Conservation (phyloP, 1,140 invertebrate genomes). For the Nylanderia fulva region DNA sequence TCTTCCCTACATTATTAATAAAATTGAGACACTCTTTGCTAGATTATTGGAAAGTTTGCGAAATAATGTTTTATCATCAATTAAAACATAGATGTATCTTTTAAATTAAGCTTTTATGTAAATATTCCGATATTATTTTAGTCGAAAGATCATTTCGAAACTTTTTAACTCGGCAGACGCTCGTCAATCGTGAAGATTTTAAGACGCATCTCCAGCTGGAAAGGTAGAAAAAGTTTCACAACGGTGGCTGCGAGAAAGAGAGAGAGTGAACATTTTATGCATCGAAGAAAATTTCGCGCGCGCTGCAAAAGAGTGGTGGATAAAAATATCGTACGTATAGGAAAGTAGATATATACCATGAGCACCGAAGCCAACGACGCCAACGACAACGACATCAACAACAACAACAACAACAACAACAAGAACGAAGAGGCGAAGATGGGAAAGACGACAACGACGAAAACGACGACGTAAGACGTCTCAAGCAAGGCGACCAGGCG, state of each 20-base stretch:
- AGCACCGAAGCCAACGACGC: conserved; percentile 28
- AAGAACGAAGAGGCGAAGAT: conserved; percentile 22
- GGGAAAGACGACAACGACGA: conserved; percentile 57
- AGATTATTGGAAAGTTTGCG: background rate
- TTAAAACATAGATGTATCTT: background rate
- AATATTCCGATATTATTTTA: conserved; percentile 38
- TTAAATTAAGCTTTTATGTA: background rate
- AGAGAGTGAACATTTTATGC: conserved; percentile 68
- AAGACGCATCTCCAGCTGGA: conserved; percentile 18
- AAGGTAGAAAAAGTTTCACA: conserved; percentile 27
- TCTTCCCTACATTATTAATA: background rate
- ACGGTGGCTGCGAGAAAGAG: too few species aligned
- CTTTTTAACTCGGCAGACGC: conserved; percentile 12
- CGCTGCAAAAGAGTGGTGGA: conserved; percentile 30
- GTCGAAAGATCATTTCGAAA: conserved; percentile 8
- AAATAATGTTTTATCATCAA: background rate
- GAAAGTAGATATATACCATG: conserved; percentile 27
- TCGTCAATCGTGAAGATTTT: conserved; percentile 48
- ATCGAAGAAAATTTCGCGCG: conserved; percentile 65
- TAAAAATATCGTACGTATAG: conserved; percentile 55
- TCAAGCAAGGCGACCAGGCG: conserved; percentile 81
- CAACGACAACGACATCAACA: conserved; percentile 41
- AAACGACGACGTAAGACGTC: conserved; percentile 83
- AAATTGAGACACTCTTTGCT: background rate
- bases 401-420: conserved; percentile 38